These are phyloP conservation scores for Sebastes melanostomus DNA, from an alignment of 2,797 vertebrate genomes.

Conservation along the genomic window DNA sequence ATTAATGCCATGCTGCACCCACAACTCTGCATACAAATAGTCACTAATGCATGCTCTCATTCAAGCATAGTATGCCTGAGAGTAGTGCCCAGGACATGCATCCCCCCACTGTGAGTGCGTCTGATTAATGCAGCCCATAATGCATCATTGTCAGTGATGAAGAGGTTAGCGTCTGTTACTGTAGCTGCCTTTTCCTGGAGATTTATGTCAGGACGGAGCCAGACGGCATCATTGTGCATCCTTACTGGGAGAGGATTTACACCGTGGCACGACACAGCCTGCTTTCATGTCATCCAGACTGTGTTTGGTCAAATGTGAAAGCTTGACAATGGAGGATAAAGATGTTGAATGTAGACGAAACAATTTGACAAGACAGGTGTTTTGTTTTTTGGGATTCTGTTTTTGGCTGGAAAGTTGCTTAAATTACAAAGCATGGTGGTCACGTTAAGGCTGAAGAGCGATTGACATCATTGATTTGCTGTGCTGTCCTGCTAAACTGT, in stretches of 20 bases:
- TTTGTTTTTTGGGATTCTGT: background rate
- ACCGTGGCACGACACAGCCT: background rate
- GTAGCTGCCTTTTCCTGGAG: slow-evolving; percentile 13
- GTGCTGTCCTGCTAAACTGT: background rate
- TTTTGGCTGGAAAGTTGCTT: background rate
- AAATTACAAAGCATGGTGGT: background rate
- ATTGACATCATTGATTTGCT: background rate
- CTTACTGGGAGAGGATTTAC: slow-evolving; percentile 15
- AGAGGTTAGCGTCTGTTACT: slow-evolving; percentile 33
- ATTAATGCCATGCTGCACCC: background rate
- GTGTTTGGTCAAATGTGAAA: slow-evolving; percentile 14
- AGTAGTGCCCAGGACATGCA: background rate
- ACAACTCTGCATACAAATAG: background rate
- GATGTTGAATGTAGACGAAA: background rate
- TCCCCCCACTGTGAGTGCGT: slow-evolving; percentile 5
- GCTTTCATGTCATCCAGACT: background rate
- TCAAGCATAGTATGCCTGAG: background rate
- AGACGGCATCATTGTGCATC: background rate
- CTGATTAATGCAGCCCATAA: slow-evolving; percentile 56
- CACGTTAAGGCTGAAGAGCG: background rate
- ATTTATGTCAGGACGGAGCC: slow-evolving; percentile 9
- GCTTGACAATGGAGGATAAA: background rate
- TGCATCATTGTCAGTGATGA: slow-evolving; percentile 58
- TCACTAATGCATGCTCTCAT: background rate
- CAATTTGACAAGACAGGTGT: background rate